Conservation (phyloP, 2,888 invertebrate species). For the Polietes domitor region DNA sequence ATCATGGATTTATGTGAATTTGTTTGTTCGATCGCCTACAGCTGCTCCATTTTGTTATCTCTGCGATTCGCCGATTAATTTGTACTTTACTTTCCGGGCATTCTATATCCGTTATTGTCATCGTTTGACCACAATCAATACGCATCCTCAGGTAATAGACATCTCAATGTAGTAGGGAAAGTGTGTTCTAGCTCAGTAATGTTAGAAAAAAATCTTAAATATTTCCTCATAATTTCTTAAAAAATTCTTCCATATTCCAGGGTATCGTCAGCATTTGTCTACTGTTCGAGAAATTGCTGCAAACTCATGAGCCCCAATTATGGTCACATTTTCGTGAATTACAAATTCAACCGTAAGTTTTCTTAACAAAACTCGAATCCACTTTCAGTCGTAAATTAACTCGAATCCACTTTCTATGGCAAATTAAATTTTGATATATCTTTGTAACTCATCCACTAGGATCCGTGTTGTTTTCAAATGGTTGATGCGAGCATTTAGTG, state of each 20-base stretch:
- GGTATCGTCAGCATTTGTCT: constrained; percentile 95
- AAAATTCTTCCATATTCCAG: constrained; percentile 72
- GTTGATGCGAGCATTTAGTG: constrained; percentile 97
- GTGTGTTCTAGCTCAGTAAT: no score
- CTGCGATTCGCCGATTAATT: constrained; percentile 91
- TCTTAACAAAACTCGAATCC: no score
- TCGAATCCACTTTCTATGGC: no score
- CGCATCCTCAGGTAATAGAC: constrained; percentile 92
- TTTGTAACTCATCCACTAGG: constrained; percentile 83
- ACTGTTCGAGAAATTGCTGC: constrained; percentile 93
- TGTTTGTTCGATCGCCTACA: constrained; percentile 79
- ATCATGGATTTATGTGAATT: background rate
- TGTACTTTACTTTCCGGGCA: constrained; percentile 95
- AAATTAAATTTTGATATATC: no score
- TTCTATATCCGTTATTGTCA: constrained; percentile 96
- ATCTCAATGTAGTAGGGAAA: no score
- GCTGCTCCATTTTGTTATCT: constrained; percentile 97
- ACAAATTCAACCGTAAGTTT: constrained; percentile 94
- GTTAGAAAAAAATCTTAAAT: no score
- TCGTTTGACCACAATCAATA: constrained; percentile 94
- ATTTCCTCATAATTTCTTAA: no score
- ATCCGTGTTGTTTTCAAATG: constrained; percentile 96
- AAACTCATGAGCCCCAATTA: constrained; percentile 93
- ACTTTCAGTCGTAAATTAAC: no score
- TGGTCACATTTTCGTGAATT: constrained; percentile 95